These are phyloP conservation scores for Psittacula derbiana DNA, from an alignment of 2,797 vertebrate genomes.

Conservation along the genomic window DNA sequence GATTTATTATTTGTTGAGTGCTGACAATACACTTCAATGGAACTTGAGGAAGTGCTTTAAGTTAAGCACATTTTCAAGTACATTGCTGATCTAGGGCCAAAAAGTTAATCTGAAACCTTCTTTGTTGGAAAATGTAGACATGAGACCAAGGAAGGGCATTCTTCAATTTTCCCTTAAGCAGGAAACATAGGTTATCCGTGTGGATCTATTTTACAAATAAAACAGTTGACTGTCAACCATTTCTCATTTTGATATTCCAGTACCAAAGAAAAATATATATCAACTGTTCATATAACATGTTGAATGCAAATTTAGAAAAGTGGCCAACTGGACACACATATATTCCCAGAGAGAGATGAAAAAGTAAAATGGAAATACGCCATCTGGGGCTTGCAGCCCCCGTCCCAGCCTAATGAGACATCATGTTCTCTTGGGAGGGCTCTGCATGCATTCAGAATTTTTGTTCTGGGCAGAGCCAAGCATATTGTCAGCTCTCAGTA, in stretches of 20 bases:
- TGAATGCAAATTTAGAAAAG: slow-evolving; percentile 2
- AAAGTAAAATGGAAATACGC: not conserved
- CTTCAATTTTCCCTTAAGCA: not conserved
- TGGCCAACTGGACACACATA: not conserved
- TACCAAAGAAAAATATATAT: not conserved
- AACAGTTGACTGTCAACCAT: not conserved
- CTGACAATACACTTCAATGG: slow-evolving; percentile 56
- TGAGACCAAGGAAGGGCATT: slow-evolving; percentile 20
- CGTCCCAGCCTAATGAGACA: not conserved
- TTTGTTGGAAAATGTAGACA: slow-evolving; percentile 16
- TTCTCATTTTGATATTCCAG: not conserved
- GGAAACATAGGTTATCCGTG: not conserved
- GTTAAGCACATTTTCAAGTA: slow-evolving; percentile 61
- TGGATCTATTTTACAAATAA: not conserved
- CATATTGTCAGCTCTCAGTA: not conserved
- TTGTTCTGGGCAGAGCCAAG: not conserved
- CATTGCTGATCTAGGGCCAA: slow-evolving; percentile 45
- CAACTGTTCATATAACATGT: not conserved
- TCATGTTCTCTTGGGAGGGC: not conserved
- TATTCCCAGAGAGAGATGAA: not conserved
- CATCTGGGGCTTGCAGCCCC: not conserved
- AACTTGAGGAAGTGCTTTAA: slow-evolving; percentile 61
- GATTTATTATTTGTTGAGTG: slow-evolving; percentile 61
- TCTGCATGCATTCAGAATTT: not conserved
- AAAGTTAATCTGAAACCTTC: slow-evolving; percentile 46